Percentiles rank a stretch among this genome's conserved stretches.
Conservation (phyloP, 2,797 vertebrate species). For the Acrossocheilus wenchowensis region DNA sequence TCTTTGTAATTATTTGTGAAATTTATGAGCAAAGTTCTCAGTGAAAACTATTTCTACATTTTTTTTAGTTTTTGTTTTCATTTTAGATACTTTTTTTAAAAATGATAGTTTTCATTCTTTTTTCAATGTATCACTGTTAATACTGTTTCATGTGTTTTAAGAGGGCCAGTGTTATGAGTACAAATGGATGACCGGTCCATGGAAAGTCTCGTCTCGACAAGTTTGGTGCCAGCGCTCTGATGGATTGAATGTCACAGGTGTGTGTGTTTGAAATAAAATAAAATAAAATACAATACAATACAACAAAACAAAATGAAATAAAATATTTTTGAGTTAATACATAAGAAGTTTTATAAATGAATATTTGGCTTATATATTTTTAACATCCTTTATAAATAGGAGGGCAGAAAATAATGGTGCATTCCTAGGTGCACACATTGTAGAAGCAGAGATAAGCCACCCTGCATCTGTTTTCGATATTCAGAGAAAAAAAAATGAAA, state of each 20-base stretch:
- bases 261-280: not conserved
- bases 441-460: slow-evolving; percentile 6
- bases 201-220: slow-evolving; percentile 90
- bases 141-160: slow-evolving; percentile 62
- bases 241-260: slow-evolving; percentile 93
- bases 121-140: not conserved
- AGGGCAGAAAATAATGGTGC: not conserved
- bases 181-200: slow-evolving; percentile 88
- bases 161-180: slow-evolving; percentile 94
- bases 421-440: not conserved
- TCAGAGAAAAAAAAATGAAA: slow-evolving; percentile 1
- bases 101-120: not conserved
- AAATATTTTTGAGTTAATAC: not conserved
- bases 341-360: not conserved
- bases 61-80: not conserved
- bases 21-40: not conserved
- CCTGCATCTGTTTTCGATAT: not conserved
- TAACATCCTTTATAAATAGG: not conserved
- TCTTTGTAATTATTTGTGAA: not conserved
- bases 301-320: no score
- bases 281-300: not conserved
- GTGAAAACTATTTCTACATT: not conserved
- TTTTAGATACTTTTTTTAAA: not conserved
- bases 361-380: not conserved
- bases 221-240: slow-evolving; percentile 97